Evolutionary conservation across 2,888 invertebrate genomes (phyloP).

Genomic region (Polyommatus icarus): DNA sequence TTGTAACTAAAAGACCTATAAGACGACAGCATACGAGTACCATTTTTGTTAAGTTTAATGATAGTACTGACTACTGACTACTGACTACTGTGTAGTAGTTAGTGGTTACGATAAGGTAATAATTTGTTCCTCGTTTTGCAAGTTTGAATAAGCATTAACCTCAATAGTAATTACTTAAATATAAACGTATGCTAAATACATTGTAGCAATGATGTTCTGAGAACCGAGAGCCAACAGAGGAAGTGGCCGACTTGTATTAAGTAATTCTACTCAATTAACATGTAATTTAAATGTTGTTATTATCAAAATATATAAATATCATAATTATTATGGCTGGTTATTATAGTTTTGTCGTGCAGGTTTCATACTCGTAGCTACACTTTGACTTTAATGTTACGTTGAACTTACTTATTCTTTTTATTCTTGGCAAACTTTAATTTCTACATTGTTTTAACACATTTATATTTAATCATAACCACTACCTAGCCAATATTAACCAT

Average conservation of each 20-base stretch:
- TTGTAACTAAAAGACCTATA: too few relatives aligned
- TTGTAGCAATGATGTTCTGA: constrained; percentile 19
- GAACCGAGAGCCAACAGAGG: constrained; percentile 5
- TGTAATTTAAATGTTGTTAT: constrained; percentile 18
- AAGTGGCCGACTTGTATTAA: not conserved
- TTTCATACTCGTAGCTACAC: not conserved
- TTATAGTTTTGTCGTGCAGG: not conserved
- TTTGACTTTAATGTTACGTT: not conserved
- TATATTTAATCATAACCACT: too few relatives aligned
- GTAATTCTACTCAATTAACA: constrained; percentile 17
- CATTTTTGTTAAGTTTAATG: not conserved
- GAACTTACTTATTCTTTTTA: not conserved
- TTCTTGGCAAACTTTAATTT: too few relatives aligned
- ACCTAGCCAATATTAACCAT: too few relatives aligned
- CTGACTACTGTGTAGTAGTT: not conserved
- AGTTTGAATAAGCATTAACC: constrained; percentile 18
- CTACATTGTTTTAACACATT: too few relatives aligned
- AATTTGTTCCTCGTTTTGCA: not conserved
- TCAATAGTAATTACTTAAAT: constrained; percentile 10
- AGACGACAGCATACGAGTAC: not conserved
- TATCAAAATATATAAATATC: not conserved
- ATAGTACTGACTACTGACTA: not conserved
- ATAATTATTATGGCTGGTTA: not conserved
- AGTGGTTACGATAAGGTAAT: not conserved
- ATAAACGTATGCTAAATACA: constrained; percentile 17